Evolutionary conservation across 2,113 vertebrate genomes (phyloP), one percentile per base, ranked within the genome.

Genomic region (Ovibos moschatus): DNA sequence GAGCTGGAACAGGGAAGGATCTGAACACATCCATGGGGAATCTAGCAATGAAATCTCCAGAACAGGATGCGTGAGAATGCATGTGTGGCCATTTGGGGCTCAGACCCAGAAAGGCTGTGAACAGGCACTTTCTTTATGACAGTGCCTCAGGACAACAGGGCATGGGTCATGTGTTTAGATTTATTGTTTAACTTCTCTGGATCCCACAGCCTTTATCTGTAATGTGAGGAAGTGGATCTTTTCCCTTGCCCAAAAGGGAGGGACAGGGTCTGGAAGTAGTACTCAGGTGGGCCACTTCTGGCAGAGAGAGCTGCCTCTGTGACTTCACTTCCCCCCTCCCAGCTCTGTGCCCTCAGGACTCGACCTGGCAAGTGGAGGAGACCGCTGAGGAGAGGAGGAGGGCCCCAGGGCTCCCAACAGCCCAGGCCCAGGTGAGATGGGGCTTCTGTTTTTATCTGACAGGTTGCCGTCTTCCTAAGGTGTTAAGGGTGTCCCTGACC

Each of bases 391-490:
- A 95, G 5, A 60, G 51, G 55, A 84, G 40, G 88, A 87, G 36
- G 81, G 53, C 33, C 10, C 1, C n/a, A 16, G 53, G 84, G 43
- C 92, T 92, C 53, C 85, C 50, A 0, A 0, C 53, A 91, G 87
- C 85, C 76, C 94, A 60, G 58, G 33, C 67, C 43, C 97, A 97
- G 98, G 98, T 98, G 97, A 97, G 97, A 60, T 45, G 88, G 85
- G 92, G 40, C 74, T 55, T 93, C 71, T 27, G 0, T 28, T 79
- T 50, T 88, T 91, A 40, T 47, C 17, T 57, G 21, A 71, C 30
- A 21, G 78, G n/a, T 47, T 43, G 6, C 9, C 67, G 13, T 62
- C 1, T 84, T 78, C 27, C n/a, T 71, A 3, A 83, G 28, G 17
- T 55, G 47, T 74, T 43, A 3, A 43, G 50, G 19, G 74, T 96